Evolutionary conservation across 2,888 invertebrate genomes (phyloP), one percentile per base, ranked within the genome.

Genomic region (Buathra laborator): DNA sequence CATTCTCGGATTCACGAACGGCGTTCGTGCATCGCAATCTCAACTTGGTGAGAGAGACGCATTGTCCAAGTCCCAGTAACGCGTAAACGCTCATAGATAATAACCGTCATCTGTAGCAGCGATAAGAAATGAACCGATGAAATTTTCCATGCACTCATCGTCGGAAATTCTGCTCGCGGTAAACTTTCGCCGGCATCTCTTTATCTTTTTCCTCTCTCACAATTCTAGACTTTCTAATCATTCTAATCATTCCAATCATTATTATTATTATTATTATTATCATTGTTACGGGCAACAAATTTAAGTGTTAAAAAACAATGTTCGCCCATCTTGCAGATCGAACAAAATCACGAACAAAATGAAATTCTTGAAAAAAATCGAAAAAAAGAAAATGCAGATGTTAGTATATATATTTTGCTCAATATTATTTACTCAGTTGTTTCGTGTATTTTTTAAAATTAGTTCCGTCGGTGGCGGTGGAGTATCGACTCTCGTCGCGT

Each of bases 401-500:
- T 37, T 1, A 0, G 2, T 37, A 37, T 4, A 5, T 37, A 6
- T 37, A 37, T 37, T 37, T 37, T 37, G 5, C 37, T 4, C 37
- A 68, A 37, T 10, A 14, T 7, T 24, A 68, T 68, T 5, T 44
- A 7, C 14, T 44, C 10, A 68, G 7, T 44, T 29, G 24, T 44
- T 68, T n/a, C 12, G n/a, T 19, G 1, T 6, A 24, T 12, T 16
- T 66, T 10, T 75, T 16, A 53, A 37, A 88, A 90, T n/a, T 89
- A 95, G 95, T 89, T 95, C 95, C 12, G 94, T 95, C 84, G 95
- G 95, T 87, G 94, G 95, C 70, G 95, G 95, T 86, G 95, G 95
- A 77, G 95, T 96, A 85, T 95, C 96, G 76, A 95, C 95, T 12
- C 94, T 96, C 86, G 95, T 96, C 74, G 95, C 96, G 0, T 96